Conservation (phyloP, 2,888 invertebrate genomes). For the Eupeodes latifasciatus region DNA sequence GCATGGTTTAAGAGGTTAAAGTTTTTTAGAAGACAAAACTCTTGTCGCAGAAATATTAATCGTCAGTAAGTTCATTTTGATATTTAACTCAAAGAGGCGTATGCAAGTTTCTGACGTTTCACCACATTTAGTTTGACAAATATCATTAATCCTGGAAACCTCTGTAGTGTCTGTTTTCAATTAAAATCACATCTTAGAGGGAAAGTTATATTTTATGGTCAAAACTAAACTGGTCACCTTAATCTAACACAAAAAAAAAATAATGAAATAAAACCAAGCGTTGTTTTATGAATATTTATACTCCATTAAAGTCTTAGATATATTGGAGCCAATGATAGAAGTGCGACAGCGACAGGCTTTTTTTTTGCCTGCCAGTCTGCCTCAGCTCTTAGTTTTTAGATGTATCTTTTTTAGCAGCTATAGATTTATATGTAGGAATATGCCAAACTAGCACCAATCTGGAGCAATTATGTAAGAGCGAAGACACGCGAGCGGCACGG, state of each 20-base stretch:
- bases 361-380: conserved; percentile 48
- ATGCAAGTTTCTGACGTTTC: no score
- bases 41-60: no score
- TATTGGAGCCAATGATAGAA: conserved; percentile 58
- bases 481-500: conserved; percentile 77
- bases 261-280: conserved; percentile 14
- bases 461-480: conserved; percentile 75
- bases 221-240: neutral
- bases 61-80: no score
- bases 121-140: no score
- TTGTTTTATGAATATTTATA: conserved; percentile 73
- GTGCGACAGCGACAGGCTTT: conserved; percentile 59
- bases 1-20: no score
- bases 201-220: no score
- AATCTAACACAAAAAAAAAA: neutral
- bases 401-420: neutral
- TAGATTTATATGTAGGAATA: neutral
- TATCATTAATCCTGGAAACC: no score
- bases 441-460: conserved; percentile 65
- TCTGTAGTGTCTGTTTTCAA: no score
- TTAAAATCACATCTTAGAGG: no score
- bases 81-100: no score
- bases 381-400: neutral
- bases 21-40: no score
- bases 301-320: conserved; percentile 65